Percentiles rank a stretch among this genome's conserved stretches.
These are phyloP conservation scores for Phymanthus crucifer DNA, from an alignment of 92 coral and sea anemone species.

Conservation along the genomic window DNA sequence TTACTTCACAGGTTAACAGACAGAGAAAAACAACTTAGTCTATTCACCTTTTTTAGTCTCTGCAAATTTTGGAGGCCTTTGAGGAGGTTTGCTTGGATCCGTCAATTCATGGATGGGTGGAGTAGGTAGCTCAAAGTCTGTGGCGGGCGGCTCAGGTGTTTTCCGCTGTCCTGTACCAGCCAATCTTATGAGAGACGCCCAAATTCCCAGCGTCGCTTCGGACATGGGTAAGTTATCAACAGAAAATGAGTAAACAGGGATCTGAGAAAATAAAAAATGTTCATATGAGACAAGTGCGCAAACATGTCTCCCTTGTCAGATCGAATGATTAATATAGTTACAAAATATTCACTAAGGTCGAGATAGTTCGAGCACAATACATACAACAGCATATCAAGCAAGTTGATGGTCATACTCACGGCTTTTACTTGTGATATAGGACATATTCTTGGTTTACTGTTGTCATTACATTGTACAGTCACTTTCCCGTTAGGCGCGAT, in stretches of 20 bases:
- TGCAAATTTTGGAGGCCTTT: conserved; percentile 48
- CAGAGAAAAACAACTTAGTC: too few relatives aligned
- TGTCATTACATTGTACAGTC: conserved; percentile 84
- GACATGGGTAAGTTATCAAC: conserved; percentile 96
- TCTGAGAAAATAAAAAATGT: conserved; percentile 27
- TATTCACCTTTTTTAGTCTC: conserved; percentile 63
- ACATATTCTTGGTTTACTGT: conserved; percentile 77
- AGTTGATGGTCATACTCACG: conserved; percentile 44
- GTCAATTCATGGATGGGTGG: conserved; percentile 60
- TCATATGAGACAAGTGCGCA: not conserved
- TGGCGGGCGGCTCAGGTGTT: conserved; percentile 42
- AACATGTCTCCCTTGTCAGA: too few relatives aligned
- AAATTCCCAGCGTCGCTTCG: conserved; percentile 85
- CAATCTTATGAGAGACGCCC: conserved; percentile 97
- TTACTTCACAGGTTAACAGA: too few relatives aligned
- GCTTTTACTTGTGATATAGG: conserved; percentile 93
- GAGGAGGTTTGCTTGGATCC: conserved; percentile 45
- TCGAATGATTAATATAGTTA: too few relatives aligned
- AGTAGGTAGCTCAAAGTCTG: conserved; percentile 62
- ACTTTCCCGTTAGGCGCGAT: conserved; percentile 98
- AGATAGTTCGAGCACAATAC: too few relatives aligned
- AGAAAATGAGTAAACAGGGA: conserved; percentile 91
- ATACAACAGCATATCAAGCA: too few relatives aligned
- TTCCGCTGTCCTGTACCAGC: conserved; percentile 89
- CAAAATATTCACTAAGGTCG: too few relatives aligned